Base-by-base conservation (phyloP, 1,140 invertebrate genomes). In the Ceratina japonica region DNA sequence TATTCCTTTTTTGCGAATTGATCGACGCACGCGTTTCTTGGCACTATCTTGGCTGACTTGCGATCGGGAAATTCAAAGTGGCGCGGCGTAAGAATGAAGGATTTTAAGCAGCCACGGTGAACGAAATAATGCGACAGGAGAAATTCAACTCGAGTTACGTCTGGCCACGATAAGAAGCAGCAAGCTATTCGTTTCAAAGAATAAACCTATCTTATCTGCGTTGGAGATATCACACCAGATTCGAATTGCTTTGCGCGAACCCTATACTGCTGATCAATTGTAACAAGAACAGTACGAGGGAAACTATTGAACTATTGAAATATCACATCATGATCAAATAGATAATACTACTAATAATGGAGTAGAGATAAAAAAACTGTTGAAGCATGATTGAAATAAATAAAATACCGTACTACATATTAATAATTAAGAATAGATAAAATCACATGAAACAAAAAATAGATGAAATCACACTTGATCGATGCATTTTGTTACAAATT, bases 151-250 rank as follows among this genome's bases (percentile, higher is more conserved):
- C 61, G 68, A 83, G 68, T 83, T 82, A 80, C 74, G 81, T 80
- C 81, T 80, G 64, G 24, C 44, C 51, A 27, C 51, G 78, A 83
- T 83, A 83, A 83, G 78, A n/a, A 71, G 72, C 78, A 68, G 76
- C 73, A 68, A 72, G 68, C 62, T 44, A 75, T 82, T 75, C 52
- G 52, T 79, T 82, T 59, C 65, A 20, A 24, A 37, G 24, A 68
- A 59, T 51, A n/a, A 72, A 59, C 24, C 62, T 80, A 75, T 80
- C 66, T 83, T 80, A 83, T 83, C 81, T 76, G 7, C 15, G 27
- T 16, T 49, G 31, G 54, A 72, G 70, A 71, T 70, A 79, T 79
- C 71, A 68, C 63, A 74, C 62, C 22, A 56, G 62, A 74, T 69
- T 79, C 31, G 58, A 54, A 79, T 69, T 69, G 64, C 80, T 74